Evolutionary conservation across 2,888 invertebrate species (phyloP).

Genomic region (Hipparchia sbordonii): DNA sequence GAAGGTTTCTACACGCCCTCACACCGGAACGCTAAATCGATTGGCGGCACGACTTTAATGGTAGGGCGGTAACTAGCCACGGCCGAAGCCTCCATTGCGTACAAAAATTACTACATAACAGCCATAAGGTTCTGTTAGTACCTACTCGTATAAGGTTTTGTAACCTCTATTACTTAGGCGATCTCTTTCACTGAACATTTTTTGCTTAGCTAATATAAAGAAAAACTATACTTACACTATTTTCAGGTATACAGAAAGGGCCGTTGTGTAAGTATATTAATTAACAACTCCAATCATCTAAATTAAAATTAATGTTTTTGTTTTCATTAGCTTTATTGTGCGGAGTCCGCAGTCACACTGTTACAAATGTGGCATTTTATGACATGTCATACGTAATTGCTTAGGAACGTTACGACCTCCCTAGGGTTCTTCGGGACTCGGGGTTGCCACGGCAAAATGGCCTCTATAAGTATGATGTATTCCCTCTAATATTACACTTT

Average conservation of each 20-base stretch:
- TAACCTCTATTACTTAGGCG: no score
- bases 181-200: background rate
- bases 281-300: slow-evolving; percentile 19
- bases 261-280: background rate
- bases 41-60: no score
- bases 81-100: no score
- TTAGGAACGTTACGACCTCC: slow-evolving; percentile 59
- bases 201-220: no score
- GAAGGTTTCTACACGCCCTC: no score
- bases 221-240: background rate
- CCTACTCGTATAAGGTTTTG: no score
- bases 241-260: background rate
- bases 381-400: slow-evolving; percentile 76
- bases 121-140: no score
- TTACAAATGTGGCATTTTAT: slow-evolving; percentile 60
- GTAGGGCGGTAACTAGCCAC: no score
- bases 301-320: slow-evolving; percentile 30
- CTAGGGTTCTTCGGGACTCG: slow-evolving; percentile 48
- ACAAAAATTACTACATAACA: no score
- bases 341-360: slow-evolving; percentile 26
- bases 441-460: slow-evolving; percentile 56
- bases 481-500: slow-evolving; percentile 50
- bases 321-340: slow-evolving; percentile 38
- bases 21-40: no score
- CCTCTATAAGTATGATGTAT: slow-evolving; percentile 49